These are phyloP conservation scores for Sebastes ruberrimus DNA, from an alignment of 2,797 vertebrate genomes.

Conservation along the genomic window DNA sequence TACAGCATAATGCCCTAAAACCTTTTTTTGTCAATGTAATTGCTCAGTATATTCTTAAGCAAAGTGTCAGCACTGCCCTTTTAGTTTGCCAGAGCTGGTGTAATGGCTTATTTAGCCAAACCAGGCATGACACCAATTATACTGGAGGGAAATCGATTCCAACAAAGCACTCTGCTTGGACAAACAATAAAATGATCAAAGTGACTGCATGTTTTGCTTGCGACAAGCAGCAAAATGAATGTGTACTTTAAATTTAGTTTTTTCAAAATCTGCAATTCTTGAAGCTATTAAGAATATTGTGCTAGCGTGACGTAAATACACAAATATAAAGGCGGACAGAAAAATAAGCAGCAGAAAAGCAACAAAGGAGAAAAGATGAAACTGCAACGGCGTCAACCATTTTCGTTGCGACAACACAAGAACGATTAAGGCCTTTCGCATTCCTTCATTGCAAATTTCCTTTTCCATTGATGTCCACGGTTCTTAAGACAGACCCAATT, in stretches of 20 bases:
- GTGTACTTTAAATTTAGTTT: conserved; percentile 46
- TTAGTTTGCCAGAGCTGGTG: conserved; percentile 48
- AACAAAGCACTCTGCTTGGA: conserved; percentile 52
- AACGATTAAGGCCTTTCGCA: not conserved
- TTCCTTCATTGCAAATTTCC: not conserved
- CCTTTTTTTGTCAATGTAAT: conserved; percentile 32
- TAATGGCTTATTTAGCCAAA: conserved; percentile 73
- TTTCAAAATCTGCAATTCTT: conserved; percentile 34
- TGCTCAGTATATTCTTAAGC: conserved; percentile 46
- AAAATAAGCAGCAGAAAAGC: not conserved
- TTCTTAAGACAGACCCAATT: conserved; percentile 1
- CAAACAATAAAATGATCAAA: conserved; percentile 67
- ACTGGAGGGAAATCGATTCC: conserved; percentile 61
- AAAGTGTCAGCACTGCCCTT: conserved; percentile 51
- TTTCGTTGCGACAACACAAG: not conserved
- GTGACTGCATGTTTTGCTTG: conserved; percentile 40
- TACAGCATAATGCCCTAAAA: not conserved
- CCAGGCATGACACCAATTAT: conserved; percentile 70
- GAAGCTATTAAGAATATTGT: conserved; percentile 20
- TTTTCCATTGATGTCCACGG: conserved; percentile 1
- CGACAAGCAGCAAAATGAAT: conserved; percentile 30
- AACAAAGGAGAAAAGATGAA: conserved; percentile 1
- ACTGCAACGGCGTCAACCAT: not conserved
- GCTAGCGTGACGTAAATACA: not conserved
- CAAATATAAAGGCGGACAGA: not conserved